Evolutionary conservation across 2,888 invertebrate genomes (phyloP).

Genomic region (Smittia sp.): DNA sequence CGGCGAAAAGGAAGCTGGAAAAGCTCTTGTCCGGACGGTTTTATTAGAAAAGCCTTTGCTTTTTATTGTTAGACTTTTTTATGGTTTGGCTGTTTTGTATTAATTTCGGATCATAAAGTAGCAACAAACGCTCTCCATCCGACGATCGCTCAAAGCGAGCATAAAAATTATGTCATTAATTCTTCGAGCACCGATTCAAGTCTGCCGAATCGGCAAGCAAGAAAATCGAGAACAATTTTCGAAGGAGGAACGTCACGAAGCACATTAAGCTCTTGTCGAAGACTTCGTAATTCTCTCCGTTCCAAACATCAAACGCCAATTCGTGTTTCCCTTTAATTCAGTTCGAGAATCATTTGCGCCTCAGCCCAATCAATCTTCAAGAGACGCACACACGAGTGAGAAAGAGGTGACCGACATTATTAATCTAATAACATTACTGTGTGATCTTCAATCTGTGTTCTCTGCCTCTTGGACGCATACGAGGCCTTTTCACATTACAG

Average conservation of each 20-base stretch:
- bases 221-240: not conserved
- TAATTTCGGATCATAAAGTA: constrained; percentile 32
- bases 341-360: not conserved
- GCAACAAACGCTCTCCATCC: constrained; percentile 17
- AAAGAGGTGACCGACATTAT: constrained; percentile 27
- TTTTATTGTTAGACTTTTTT: constrained; percentile 24
- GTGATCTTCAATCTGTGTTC: not conserved
- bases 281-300: not conserved
- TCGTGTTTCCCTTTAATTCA: not conserved
- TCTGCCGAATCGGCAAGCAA: not conserved
- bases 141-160: not conserved
- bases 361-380: constrained; percentile 17
- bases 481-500: constrained; percentile 1
- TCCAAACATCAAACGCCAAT: constrained; percentile 20
- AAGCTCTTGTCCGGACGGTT: not conserved
- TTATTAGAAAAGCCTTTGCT: constrained; percentile 31
- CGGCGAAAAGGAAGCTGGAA: not conserved
- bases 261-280: not conserved
- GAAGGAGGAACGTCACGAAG: constrained; percentile 3
- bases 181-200: not conserved
- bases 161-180: constrained; percentile 31
- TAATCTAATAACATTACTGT: constrained; percentile 19
- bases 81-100: constrained; percentile 19
- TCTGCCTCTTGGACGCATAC: not conserved
- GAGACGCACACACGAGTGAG: not conserved